Base-by-base conservation (phyloP, 2,888 invertebrate species). In the Cheilosia grossa region DNA sequence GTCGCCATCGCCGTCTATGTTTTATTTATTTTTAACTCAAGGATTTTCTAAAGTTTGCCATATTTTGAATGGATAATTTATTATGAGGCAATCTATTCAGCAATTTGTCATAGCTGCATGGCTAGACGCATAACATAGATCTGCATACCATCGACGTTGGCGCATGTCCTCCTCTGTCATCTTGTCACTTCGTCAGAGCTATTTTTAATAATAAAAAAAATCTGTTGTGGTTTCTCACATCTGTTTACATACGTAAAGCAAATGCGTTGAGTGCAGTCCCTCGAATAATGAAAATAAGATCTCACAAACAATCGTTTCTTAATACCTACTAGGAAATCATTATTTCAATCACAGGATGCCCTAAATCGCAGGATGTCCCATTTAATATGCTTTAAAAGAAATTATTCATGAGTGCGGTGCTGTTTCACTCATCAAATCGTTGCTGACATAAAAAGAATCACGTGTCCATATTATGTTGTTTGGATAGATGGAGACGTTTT, bases 71-170 rank as follows among this genome's bases (percentile, higher is more conserved):
- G 10, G 15, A 27, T 27, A 24, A 51, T 51, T 13, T 27, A 24
- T 51, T 24, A 27, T 24, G 51, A 13, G 19, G 51, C 15, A 51
- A 51, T 51, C 51, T 21, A 27, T 13, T 61, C 17, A 47, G 44
- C 27, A 47, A 63, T 63, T 30, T 30, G 47, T 63, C 61, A 63
- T 30, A 27, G 24, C 47, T 30, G 19, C 19, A 27, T 59, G 61
- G 44, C 47, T 51, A 51, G 44, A 63, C 17, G 15, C 10, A 19
- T 27, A 13, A 47, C 44, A 63, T 63, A 30, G 27, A 63, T 47
- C 61, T 63, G 61, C 61, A 44, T 30, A 27, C 47, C 44, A 27
- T 2, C 3, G 10, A 15, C 44, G 27, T 30, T 47, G 61, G 44
- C 61, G 27, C 61, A 63, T 19, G 47, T 47, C 9, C 37, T 10